These are phyloP conservation scores for Artibeus lituratus DNA, from an alignment of 2,797 vertebrate species.

Conservation along the genomic window DNA sequence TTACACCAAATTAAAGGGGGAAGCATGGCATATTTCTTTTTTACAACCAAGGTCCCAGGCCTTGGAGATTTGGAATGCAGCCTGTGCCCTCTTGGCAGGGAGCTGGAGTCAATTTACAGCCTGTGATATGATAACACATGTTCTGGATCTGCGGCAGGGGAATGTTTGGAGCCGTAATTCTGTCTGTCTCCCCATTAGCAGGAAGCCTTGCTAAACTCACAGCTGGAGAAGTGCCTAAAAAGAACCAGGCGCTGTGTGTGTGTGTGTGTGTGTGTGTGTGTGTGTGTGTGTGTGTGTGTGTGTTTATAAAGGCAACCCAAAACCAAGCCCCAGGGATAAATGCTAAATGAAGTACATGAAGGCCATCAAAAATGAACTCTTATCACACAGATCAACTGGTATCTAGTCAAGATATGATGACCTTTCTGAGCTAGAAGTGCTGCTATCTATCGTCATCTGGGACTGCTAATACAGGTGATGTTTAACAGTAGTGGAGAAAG, in stretches of 20 bases:
- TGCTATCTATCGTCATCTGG: constrained; percentile 4
- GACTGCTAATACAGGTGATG: constrained; percentile 38
- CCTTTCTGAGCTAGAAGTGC: neutral
- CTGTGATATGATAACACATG: neutral
- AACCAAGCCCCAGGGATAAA: constrained; percentile 35
- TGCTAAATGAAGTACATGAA: constrained; percentile 66
- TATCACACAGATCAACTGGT: constrained; percentile 4
- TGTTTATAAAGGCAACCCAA: constrained; percentile 1
- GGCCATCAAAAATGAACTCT: constrained; percentile 59
- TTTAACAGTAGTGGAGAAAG: constrained; percentile 48
- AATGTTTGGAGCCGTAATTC: constrained; percentile 56
- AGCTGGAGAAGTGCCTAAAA: constrained; percentile 45
- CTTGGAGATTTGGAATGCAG: neutral
- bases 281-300: neutral
- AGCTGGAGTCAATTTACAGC: constrained; percentile 41
- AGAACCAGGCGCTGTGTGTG: neutral
- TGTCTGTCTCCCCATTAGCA: constrained; percentile 59
- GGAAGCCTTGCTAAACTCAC: constrained; percentile 1
- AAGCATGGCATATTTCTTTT: constrained; percentile 1
- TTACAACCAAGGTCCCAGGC: neutral
- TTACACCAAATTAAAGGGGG: neutral
- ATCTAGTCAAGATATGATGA: constrained; percentile 8
- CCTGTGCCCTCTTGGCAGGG: neutral
- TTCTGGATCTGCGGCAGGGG: constrained; percentile 14
- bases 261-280: neutral